Percentiles rank a stretch among this genome's conserved stretches.
Evolutionary conservation across 2,797 vertebrate genomes (phyloP).

Genomic region (Arremon aurantiirostris): DNA sequence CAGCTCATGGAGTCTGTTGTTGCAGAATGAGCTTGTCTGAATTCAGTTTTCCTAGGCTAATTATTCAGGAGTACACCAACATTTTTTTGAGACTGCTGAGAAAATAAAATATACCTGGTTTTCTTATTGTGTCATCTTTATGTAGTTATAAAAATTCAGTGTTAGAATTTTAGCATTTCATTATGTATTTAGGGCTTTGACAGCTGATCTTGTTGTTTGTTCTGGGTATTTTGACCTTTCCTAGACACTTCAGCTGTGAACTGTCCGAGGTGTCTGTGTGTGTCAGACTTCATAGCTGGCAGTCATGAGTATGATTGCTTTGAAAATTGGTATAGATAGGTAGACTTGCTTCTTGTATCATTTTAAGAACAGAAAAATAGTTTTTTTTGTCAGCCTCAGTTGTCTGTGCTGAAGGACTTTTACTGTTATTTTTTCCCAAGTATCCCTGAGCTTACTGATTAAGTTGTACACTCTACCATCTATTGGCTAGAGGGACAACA

Average conservation of each 20-base stretch:
- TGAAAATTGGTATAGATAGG: not conserved
- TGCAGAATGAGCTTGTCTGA: not conserved
- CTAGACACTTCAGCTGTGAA: not conserved
- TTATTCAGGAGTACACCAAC: not conserved
- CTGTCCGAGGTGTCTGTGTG: not conserved
- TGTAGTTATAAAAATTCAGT: not conserved
- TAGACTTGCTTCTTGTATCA: not conserved
- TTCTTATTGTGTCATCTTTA: not conserved
- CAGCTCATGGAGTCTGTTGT: not conserved
- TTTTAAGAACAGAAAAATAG: not conserved
- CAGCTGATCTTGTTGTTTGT: not conserved
- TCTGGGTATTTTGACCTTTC: conserved; percentile 11
- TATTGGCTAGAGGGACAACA: not conserved
- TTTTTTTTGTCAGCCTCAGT: not conserved
- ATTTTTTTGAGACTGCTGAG: not conserved
- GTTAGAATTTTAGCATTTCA: not conserved
- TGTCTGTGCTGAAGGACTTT: not conserved
- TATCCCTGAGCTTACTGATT: not conserved
- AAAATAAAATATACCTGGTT: not conserved
- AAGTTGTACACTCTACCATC: not conserved
- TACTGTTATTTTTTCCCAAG: not conserved
- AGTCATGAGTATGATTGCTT: not conserved
- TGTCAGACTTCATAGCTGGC: not conserved
- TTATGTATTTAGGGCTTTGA: not conserved
- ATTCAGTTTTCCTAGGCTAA: not conserved